Percentiles rank a stretch among this genome's conserved stretches.
Conservation (phyloP, 2,888 invertebrate species). For the Ceramica pisi region DNA sequence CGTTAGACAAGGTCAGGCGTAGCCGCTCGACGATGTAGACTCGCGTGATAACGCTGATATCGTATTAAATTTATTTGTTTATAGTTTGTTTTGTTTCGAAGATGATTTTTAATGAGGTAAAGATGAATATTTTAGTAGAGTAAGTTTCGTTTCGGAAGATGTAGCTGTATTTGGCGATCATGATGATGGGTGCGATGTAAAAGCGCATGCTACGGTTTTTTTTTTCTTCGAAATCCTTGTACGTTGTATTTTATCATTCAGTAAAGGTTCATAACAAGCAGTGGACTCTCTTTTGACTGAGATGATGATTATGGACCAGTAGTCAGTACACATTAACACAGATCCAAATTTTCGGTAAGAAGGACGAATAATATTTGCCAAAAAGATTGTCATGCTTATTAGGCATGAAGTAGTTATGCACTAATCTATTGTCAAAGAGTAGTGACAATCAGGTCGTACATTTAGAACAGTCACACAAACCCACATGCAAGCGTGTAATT, state of each 20-base stretch:
- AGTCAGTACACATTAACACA: neutral
- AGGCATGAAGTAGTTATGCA: slow-evolving; percentile 5
- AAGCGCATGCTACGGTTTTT: neutral
- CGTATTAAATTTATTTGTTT: slow-evolving; percentile 48
- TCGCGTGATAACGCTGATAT: slow-evolving; percentile 49
- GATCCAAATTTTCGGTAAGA: neutral
- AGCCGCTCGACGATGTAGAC: slow-evolving; percentile 20
- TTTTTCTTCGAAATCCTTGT: neutral
- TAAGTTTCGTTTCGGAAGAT: neutral
- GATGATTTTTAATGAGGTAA: slow-evolving; percentile 20
- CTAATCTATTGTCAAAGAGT: slow-evolving; percentile 37
- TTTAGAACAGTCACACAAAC: slow-evolving; percentile 62
- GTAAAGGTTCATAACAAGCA: neutral
- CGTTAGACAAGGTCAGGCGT: slow-evolving; percentile 61
- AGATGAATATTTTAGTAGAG: neutral
- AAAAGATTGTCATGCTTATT: neutral
- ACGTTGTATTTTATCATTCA: neutral
- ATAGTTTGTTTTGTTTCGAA: slow-evolving; percentile 41
- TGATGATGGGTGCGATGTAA: neutral
- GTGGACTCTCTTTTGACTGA: neutral
- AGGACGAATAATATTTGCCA: neutral
- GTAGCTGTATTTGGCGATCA: neutral
- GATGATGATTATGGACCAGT: neutral
- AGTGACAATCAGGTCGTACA: slow-evolving; percentile 51
- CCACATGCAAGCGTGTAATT: slow-evolving; percentile 57